Conservation (phyloP, 2,113 vertebrate species). For the Glaucidium brasilianum region DNA sequence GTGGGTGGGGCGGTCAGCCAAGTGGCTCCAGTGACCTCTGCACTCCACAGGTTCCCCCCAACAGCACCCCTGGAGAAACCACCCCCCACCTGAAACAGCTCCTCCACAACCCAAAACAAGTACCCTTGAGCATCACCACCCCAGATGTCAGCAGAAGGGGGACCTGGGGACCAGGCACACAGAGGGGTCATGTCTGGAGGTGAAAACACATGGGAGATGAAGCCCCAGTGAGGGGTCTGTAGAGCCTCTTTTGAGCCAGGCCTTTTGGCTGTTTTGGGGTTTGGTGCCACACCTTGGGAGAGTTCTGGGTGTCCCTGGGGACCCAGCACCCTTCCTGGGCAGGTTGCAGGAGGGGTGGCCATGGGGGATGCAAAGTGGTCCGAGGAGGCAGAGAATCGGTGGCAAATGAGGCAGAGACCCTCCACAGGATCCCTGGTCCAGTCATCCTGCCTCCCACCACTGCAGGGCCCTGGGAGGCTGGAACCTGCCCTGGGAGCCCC, state of each 20-base stretch:
- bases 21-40: background rate
- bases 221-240: background rate
- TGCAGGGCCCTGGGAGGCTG: background rate
- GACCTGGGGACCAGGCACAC: background rate
- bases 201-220: background rate
- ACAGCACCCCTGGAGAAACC: background rate
- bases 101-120: background rate
- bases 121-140: background rate
- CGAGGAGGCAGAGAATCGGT: background rate
- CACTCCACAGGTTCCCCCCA: rapidly evolving
- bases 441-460: background rate
- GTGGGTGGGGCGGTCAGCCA: rapidly evolving
- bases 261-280: background rate
- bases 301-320: background rate
- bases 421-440: background rate
- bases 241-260: background rate
- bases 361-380: background rate
- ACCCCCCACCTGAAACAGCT: background rate
- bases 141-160: background rate
- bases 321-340: background rate
- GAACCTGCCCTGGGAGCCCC: background rate
- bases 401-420: background rate
- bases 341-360: background rate
- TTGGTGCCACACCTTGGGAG: background rate
- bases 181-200: rapidly evolving